phyloP scores from a whole-genome alignment of 2,888 invertebrate genomes.

The Acanthopleura granulata region DNA sequence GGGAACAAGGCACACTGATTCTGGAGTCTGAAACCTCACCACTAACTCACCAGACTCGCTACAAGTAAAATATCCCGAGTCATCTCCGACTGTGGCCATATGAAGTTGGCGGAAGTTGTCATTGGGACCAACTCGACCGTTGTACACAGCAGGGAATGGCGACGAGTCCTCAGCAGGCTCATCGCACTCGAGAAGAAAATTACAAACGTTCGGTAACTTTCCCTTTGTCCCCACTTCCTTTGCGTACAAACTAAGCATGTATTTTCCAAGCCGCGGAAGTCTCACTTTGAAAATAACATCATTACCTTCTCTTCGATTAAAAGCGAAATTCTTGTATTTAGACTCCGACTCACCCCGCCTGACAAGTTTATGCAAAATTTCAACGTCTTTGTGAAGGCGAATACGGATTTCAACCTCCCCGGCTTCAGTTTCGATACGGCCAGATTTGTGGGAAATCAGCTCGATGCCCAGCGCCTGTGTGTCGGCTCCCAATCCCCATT shows the following conservation, averaged over 20 bases:
- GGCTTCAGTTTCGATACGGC: not conserved
- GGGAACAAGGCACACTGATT: not conserved
- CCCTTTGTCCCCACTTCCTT: not conserved
- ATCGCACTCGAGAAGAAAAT: not conserved
- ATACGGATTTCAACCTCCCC: not conserved
- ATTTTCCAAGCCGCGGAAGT: not conserved
- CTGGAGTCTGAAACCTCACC: not conserved
- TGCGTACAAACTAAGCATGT: not conserved
- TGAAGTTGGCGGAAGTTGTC: not conserved
- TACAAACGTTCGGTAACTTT: conserved; percentile 6
- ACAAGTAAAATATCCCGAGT: not conserved
- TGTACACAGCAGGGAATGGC: conserved; percentile 3
- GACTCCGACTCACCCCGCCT: not conserved
- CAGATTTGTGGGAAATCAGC: not conserved
- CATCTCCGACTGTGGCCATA: not conserved
- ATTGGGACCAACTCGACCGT: conserved; percentile 14
- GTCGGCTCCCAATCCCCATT: conserved; percentile 4
- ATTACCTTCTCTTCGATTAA: not conserved
- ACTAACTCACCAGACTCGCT: conserved; percentile 9
- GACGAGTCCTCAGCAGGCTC: not conserved
- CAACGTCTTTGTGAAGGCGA: not conserved
- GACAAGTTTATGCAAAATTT: conserved; percentile 1
- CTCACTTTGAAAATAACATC: not conserved
- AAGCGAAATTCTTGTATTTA: not conserved
- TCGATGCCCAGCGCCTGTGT: not conserved